Evolutionary conservation across 2,113 vertebrate species (phyloP).

Genomic region (Microcebus lehilahytsara): DNA sequence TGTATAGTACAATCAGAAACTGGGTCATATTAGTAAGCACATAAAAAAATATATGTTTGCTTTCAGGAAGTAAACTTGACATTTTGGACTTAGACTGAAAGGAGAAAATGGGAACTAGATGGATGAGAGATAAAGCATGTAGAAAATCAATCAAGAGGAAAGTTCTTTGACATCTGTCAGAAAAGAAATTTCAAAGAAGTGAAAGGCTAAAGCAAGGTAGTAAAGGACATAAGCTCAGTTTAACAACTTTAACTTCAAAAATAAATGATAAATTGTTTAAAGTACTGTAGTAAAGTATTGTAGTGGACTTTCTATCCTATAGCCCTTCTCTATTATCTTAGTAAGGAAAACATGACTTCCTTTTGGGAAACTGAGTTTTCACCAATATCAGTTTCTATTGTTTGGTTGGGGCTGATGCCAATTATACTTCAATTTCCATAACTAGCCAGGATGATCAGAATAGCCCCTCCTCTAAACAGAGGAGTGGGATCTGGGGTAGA

Average conservation of each 20-base stretch:
- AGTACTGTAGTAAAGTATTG: neutral
- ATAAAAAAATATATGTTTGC: conserved; percentile 5
- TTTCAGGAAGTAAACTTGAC: neutral
- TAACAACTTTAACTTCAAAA: conserved; percentile 49
- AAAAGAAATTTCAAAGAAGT: conserved; percentile 40
- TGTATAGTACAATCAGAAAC: neutral
- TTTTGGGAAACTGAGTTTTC: neutral
- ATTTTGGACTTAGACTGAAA: conserved; percentile 48
- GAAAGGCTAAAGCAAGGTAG: conserved; percentile 52
- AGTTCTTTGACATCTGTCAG: conserved; percentile 59
- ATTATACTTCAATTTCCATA: neutral
- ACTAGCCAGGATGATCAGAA: neutral
- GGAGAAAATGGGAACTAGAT: neutral
- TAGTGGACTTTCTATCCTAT: neutral
- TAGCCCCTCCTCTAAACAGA: neutral
- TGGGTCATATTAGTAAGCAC: neutral
- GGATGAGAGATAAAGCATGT: conserved; percentile 30
- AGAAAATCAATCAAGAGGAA: conserved; percentile 57
- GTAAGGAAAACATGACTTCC: neutral
- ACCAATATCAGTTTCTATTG: neutral
- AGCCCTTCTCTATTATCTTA: neutral
- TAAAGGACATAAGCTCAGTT: conserved; percentile 36
- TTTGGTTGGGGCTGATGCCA: neutral
- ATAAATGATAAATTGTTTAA: conserved; percentile 18
- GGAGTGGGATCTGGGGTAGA: neutral